A percentile compares a stretch with the other conserved stretches of the same genome.
Conservation (phyloP, 37 sponge, comb jelly and placozoan species). For the Aphrocallistes beatrix region DNA sequence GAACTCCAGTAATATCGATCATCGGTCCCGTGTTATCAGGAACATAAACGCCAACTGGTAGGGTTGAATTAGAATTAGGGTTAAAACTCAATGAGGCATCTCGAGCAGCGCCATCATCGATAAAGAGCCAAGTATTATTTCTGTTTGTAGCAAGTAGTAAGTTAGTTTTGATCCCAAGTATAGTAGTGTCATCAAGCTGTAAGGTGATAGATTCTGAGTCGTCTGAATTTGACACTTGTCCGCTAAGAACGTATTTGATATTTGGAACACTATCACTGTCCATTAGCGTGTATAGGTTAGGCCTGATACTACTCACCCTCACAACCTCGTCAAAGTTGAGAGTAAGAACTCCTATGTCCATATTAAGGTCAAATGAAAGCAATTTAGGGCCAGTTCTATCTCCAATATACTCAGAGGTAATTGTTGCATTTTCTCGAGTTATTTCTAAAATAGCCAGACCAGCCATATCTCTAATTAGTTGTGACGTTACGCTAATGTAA, state of each 20-base stretch:
- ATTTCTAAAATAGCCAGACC: conserved; percentile 9
- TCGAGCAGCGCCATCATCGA: conserved; percentile 35
- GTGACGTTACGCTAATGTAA: conserved; percentile 29
- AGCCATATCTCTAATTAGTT: conserved; percentile 44
- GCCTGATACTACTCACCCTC: conserved; percentile 31
- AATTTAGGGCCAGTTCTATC: conserved; percentile 53
- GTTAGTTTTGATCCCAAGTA: conserved; percentile 56
- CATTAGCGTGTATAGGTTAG: conserved; percentile 36
- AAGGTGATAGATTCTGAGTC: conserved; percentile 39
- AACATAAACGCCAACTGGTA: conserved; percentile 40
- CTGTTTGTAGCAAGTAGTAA: conserved; percentile 45
- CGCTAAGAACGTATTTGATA: conserved; percentile 23
- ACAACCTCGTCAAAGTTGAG: conserved; percentile 72
- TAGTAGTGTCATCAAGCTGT: conserved; percentile 36
- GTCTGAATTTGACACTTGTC: conserved; percentile 27
- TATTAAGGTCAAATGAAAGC: conserved; percentile 48
- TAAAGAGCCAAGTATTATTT: conserved; percentile 51
- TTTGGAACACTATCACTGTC: neutral
- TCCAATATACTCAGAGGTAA: conserved; percentile 27
- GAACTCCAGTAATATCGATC: conserved; percentile 19
- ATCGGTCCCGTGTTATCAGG: conserved; percentile 58
- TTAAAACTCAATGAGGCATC: conserved; percentile 53
- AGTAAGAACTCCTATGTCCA: conserved; percentile 40
- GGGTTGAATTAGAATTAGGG: conserved; percentile 21
- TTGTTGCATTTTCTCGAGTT: neutral